Evolutionary conservation across 2,113 vertebrate species (phyloP), one percentile per base, ranked within the genome.

Genomic region (Callorhinus ursinus): DNA sequence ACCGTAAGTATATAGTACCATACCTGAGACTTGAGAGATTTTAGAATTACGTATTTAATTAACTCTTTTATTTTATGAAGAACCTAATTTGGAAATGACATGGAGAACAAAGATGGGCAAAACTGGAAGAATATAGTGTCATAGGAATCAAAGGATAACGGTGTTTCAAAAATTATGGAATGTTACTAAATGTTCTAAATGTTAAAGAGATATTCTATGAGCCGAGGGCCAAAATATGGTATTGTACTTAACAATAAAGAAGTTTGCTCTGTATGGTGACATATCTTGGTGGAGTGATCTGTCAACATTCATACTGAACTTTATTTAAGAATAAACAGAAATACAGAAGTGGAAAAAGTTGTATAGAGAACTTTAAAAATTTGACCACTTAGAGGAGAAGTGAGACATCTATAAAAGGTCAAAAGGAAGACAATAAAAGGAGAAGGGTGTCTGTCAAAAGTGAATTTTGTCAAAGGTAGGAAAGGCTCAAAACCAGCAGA

Each of bases 361-460:
- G 2, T 65, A 9, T 11, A 77, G 19, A 74, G 39, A 82, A 53
- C 74, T 22, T 96, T 83, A 87, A 89, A 96, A 14, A 86, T 46
- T 85, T 82, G 14, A 15, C 11, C 15, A 59, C 9, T 86, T 89
- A 67, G 12, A 94, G n/a, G n/a, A 77, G 51, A 69, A 82, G 4
- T 88, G n/a, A 93, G 57, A 51, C 49, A 11, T 57, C 31, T 74
- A 28, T 95, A 74, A 95, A 93, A 80, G 15, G 46, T 85, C 53
- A 93, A 63, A 85, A 93, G 46, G 69, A 88, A 96, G 22, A 67
- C n/a, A 80, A 18, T 33, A 63, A 65, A 92, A 89, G 18, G 31
- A 65, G 39, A 67, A 33, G 18, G 19, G 92, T 3, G 0, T 6
- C 4, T 4, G 19, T 71, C 31, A 83, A 65, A 36, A 39, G 1